These are phyloP conservation scores for Rhinella marina DNA, from an alignment of 2,797 vertebrate genomes.

Conservation along the genomic window DNA sequence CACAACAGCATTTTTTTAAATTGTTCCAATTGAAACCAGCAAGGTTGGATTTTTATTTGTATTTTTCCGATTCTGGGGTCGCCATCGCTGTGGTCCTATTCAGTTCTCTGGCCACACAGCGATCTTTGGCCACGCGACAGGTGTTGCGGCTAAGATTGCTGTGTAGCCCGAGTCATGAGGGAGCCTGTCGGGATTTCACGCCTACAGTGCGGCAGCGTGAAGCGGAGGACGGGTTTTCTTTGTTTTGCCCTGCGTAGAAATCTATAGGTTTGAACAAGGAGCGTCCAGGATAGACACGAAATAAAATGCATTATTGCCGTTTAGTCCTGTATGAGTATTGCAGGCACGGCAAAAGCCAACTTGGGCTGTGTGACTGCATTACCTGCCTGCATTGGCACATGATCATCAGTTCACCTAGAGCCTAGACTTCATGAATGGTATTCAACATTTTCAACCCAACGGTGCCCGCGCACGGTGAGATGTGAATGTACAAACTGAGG, in stretches of 20 bases:
- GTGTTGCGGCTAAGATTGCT: too few species aligned
- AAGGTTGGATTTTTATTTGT: too few species aligned
- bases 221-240: neutral
- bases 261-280: neutral
- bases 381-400: neutral
- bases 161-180: too few species aligned
- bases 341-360: neutral
- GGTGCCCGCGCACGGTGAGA: neutral
- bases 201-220: too few species aligned
- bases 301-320: neutral
- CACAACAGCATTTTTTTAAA: too few species aligned
- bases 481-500: slow-evolving; percentile 4
- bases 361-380: neutral
- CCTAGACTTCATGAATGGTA: neutral
- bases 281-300: neutral
- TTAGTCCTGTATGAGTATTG: neutral
- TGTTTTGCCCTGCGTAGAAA: neutral
- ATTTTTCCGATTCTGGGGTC: too few species aligned
- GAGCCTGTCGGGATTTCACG: too few species aligned
- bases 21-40: too few species aligned
- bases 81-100: too few species aligned
- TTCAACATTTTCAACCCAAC: neutral
- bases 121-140: too few species aligned
- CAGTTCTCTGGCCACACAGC: too few species aligned
- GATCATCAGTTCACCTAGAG: neutral